Conservation (phyloP, 1,140 invertebrate species). For the Tigriopus japonicus region DNA sequence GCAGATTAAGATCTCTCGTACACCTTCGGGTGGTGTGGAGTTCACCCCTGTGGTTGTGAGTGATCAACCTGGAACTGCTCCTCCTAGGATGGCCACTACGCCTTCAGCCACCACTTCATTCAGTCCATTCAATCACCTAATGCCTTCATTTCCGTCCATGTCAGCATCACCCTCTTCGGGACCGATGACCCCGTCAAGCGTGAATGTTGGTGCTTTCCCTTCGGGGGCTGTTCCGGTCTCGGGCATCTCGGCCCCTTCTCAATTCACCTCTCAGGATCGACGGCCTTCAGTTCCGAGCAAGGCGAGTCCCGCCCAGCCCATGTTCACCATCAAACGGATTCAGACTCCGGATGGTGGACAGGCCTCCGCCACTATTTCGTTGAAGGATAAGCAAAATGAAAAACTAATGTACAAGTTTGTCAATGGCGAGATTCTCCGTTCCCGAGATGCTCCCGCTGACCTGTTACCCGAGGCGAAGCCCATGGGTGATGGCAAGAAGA, state of each 20-base stretch:
- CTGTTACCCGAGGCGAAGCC: neutral
- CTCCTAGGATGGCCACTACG: neutral
- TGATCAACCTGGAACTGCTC: neutral
- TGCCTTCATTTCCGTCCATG: neutral
- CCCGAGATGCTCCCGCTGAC: neutral
- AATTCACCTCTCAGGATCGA: neutral
- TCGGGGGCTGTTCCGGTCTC: too few species aligned
- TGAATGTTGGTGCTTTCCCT: too few species aligned
- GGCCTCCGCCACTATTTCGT: slow-evolving; percentile 4
- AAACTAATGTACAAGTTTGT: slow-evolving; percentile 13
- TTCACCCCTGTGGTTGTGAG: neutral
- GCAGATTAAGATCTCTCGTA: neutral
- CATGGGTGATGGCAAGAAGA: slow-evolving; percentile 1
- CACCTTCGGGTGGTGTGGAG: slow-evolving; percentile 5
- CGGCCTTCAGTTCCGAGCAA: neutral
- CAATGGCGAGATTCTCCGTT: slow-evolving; percentile 4
- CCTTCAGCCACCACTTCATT: neutral
- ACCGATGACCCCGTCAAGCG: too few species aligned
- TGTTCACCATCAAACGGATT: slow-evolving; percentile 10
- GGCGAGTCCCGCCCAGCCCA: neutral
- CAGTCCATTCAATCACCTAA: neutral
- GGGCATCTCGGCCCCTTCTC: neutral
- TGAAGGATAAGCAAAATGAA: neutral
- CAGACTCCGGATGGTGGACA: neutral
- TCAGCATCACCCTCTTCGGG: too few species aligned